Conservation (phyloP, 2,113 vertebrate genomes). For the Thamnaconus septentrionalis region DNA sequence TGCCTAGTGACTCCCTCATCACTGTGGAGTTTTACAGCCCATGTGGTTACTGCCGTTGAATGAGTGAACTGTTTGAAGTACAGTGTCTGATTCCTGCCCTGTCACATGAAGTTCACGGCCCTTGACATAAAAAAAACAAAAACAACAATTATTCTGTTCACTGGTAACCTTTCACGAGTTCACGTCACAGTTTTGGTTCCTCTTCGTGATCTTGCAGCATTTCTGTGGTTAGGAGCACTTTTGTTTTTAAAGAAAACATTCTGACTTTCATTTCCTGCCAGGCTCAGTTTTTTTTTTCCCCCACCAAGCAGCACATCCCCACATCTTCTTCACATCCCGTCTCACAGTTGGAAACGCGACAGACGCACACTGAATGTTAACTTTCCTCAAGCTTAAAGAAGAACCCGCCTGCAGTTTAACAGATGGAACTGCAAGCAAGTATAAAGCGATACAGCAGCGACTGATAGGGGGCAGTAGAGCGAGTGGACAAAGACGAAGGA, state of each 20-base stretch:
- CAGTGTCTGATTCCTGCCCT: constrained; percentile 8
- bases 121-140: constrained; percentile 10
- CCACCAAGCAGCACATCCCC: neutral
- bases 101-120: constrained; percentile 7
- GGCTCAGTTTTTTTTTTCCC: neutral
- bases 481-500: neutral
- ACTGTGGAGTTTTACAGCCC: neutral
- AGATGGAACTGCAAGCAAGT: neutral
- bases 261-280: neutral
- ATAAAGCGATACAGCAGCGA: neutral
- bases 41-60: constrained; percentile 11
- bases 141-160: constrained; percentile 13
- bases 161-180: neutral
- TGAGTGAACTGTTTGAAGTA: constrained; percentile 1
- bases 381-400: neutral
- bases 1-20: neutral
- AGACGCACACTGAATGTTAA: neutral
- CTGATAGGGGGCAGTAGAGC: constrained; percentile 20
- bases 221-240: too few species aligned
- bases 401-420: neutral
- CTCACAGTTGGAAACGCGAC: neutral
- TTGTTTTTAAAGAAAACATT: too few species aligned
- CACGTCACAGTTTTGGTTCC: too few species aligned
- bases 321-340: neutral
- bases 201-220: too few species aligned